Base-by-base conservation (phyloP, 2,113 vertebrate species). In the Prinia subflava region DNA sequence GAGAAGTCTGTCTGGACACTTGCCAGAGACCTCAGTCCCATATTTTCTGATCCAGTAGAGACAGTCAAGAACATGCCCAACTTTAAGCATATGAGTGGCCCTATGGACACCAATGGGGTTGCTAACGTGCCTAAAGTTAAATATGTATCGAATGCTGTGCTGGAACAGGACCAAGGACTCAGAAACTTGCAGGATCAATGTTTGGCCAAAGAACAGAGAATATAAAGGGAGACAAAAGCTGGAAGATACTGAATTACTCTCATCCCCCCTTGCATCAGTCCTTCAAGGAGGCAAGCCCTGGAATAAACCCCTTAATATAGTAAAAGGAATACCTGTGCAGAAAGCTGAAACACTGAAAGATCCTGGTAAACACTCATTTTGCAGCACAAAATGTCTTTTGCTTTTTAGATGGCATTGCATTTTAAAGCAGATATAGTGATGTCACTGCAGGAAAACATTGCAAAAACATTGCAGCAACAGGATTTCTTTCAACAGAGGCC, bases 151-250 rank as follows among this genome's bases (percentile, higher is more conserved):
- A 89, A 62, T 53, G 81, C 37, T 94, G 56, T 28, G 57, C 74
- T 96, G 96, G 94, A 94, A 84, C 39, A 14, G 81, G 31, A 74
- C 93, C 93, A 95, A 75, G 68, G 56, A 83, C 90, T 94, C 68
- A 83, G 73, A 92, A 95, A 86, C 31, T 93, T 71, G 23, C 69
- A 76, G 90, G 95, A 94, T 95, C 86, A 93, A 96, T 73, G 69
- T 93, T 73, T 96, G 95, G 95, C 90, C 86, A 55, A 87, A 95
- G 94, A 96, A 96, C 88, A 97, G 90, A 94, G 90, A 90, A 7
- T 41, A n/a, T 74, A 67, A 78, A 21, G 2, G 39, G 41, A 95
- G n/a, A 78, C 73, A 68, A 92, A 93, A 94, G 47, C 73, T 65
- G 62, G 89, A 52, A 67, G 53, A 92, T 64, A 71, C 41, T 5